phyloP scores from a whole-genome alignment of 2,797 vertebrate species.

The Alca torda region DNA sequence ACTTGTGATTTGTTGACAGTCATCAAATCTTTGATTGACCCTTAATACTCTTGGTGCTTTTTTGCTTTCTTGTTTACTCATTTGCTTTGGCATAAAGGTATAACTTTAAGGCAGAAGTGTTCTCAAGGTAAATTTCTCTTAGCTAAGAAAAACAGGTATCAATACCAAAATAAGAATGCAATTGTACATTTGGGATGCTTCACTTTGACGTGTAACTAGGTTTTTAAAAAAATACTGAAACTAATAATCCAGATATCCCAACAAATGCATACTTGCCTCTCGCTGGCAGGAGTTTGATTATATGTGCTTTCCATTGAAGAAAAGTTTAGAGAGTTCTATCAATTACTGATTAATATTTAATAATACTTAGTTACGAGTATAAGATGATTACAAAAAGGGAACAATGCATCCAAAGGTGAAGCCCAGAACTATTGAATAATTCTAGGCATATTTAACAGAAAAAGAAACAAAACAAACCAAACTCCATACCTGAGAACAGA shows the following conservation, averaged over 20 bases:
- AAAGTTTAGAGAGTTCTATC: neutral
- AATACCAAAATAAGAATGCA: neutral
- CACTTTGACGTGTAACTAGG: neutral
- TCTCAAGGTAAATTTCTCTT: neutral
- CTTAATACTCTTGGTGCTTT: neutral
- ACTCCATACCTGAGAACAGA: neutral
- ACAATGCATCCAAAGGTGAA: neutral
- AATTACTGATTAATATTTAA: constrained; percentile 3
- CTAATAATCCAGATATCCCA: neutral
- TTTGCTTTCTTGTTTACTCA: neutral
- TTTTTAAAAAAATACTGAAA: neutral
- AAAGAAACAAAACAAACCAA: neutral
- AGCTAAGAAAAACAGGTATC: neutral
- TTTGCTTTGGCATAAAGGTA: neutral
- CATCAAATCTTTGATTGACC: neutral
- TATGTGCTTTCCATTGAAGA: neutral
- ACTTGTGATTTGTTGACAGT: neutral
- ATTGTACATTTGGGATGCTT: neutral
- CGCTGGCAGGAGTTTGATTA: neutral
- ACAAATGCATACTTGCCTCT: neutral
- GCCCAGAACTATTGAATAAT: neutral
- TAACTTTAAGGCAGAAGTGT: neutral
- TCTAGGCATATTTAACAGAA: neutral
- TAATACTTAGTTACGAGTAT: neutral
- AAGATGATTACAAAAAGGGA: neutral